Evolutionary conservation across 2,888 invertebrate species (phyloP), one percentile per base, ranked within the genome.

Genomic region (Drosophila anomelani): DNA sequence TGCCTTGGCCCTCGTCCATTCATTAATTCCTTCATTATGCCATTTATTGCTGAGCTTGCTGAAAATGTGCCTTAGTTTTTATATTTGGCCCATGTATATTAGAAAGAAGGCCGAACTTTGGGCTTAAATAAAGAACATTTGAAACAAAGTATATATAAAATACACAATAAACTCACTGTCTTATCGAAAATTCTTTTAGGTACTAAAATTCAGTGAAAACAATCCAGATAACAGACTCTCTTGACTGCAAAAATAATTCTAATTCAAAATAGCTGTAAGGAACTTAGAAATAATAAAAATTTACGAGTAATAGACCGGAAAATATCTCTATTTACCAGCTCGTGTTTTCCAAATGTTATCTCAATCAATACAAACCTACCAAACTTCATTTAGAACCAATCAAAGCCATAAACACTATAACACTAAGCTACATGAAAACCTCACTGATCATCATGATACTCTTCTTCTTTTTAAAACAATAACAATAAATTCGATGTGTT

Each of bases 21-120:
- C 85, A 86, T 83, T 85, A 85, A 81, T 87, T 87, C 85, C 75
- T 80, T 83, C 80, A 86, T 83, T 85, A 83, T 85, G 77, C 75
- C 81, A 86, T 85, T 86, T 86, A 83, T 86, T 86, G 85, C 71
- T 73, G 80, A 79, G 76, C 70, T 79, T 58, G 63, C 75, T 80
- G 72, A 75, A 83, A 81, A 79, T 79, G 66, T 81, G 77, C 67
- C 74, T 77, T 58, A 58, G 77, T 73, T 79, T 75, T 76, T 72
- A 72, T 75, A 36, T 71, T 34, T 20, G 49, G 38, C 23, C 60
- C 34, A 36, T 38, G 20, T 68, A 41, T 32, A 58, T 57, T 62
- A 39, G 20, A 12, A 47, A 15, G 17, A 29, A 13, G 4, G 10
- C 15, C 34, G 15, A 23, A 12, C 4, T 4, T 29, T 15, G 12